A percentile compares a stretch with the other conserved stretches of the same genome.
These are phyloP conservation scores for Charaxes varanes DNA, from an alignment of 1,140 invertebrate species.

Conservation along the genomic window DNA sequence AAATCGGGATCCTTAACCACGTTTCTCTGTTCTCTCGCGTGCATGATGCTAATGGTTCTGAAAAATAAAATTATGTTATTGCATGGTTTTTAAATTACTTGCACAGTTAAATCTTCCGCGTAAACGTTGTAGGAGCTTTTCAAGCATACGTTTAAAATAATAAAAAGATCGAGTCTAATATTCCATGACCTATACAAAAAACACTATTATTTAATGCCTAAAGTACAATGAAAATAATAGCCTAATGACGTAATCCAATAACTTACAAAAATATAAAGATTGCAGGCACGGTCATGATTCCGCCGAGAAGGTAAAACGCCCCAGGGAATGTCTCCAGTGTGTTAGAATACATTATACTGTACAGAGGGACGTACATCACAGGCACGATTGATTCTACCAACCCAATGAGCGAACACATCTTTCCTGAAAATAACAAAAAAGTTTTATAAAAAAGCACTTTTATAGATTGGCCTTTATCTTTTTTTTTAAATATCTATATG, in stretches of 20 bases:
- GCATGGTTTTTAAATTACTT: not conserved
- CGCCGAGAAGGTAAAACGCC: conserved; percentile 68
- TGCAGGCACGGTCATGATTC: conserved; percentile 53
- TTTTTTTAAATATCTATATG: not conserved
- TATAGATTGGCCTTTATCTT: not conserved
- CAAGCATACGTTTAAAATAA: no score
- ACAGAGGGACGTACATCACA: conserved; percentile 66
- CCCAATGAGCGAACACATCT: conserved; percentile 75
- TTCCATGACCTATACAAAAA: no score
- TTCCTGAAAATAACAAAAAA: conserved; percentile 59
- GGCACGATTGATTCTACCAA: conserved; percentile 71
- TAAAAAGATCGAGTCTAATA: no score
- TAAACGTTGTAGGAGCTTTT: no score
- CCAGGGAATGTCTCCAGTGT: conserved; percentile 62
- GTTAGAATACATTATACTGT: conserved; percentile 62
- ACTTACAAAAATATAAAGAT: conserved; percentile 66
- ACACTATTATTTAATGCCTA: no score
- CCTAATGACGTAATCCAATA: no score
- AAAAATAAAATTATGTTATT: conserved; percentile 17
- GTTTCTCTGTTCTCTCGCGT: conserved; percentile 38
- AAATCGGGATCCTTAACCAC: conserved; percentile 35
- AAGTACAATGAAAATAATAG: not conserved
- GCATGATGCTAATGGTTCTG: conserved; percentile 47
- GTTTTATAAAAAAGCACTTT: not conserved
- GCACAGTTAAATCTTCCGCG: no score